Evolutionary conservation across 2,113 vertebrate genomes (phyloP), one percentile per base, ranked within the genome.

Genomic region (Laterallus jamaicensis): DNA sequence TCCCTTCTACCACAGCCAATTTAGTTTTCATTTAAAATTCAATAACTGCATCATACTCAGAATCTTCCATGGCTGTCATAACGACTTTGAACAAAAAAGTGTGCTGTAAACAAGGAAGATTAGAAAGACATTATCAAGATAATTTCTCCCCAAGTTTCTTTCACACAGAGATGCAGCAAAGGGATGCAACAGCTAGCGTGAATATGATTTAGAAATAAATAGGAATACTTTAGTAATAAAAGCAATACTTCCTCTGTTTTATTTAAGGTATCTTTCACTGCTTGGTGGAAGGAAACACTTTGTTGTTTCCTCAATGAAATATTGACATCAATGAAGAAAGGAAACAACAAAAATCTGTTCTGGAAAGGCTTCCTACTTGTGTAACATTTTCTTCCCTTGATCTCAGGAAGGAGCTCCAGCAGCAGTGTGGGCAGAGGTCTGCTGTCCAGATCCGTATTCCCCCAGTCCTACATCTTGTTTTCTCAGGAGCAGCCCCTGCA

Each of bases 21-120:
- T 98, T 97, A 94, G 95, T 91, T 96, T 97, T 96, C 95, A 97
- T 97, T 97, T 97, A 97, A 97, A 98, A 97, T 97, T 97, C 96
- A 97, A 97, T 97, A 97, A 95, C 94, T 95, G 96, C 95, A 97
- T 96, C 93, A 92, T 63, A 91, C 88, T 97, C 88, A 52, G 94
- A 96, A 94, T 82, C 91, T 96, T 97, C 93, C 88, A 75, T 7
- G 81, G 84, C 93, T 79, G 86, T 93, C 93, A 91, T 96, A 97
- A 97, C 86, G 93, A 97, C 93, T 96, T 95, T 92, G 92, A 97
- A 95, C 95, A 96, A 94, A 97, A 97, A 97, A 81, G 86, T 74
- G 56, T 94, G 93, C 95, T 85, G 92, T 97, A 97, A 97, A 97
- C 95, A 97, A 96, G 95, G 94, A 89, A 95, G 93, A 97, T 97